Evolutionary conservation across 2,888 invertebrate species (phyloP), one percentile per base, ranked within the genome.

Genomic region (Carpatolechia fugitivella): DNA sequence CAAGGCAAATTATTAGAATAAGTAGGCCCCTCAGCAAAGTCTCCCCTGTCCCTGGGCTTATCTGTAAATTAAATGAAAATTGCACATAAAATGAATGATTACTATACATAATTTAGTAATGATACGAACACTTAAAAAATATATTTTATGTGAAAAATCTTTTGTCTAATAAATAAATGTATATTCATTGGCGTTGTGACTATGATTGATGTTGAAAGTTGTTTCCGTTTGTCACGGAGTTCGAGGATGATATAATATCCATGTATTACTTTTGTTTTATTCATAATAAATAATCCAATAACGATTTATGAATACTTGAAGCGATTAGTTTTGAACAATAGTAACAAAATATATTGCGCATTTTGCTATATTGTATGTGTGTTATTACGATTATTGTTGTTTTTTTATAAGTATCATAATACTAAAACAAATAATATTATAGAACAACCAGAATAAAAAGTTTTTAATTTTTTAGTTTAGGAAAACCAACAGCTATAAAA

Each of bases 21-120:
- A 72, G 83, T 40, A 87, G 70, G 1, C 87, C 88, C n/a, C 78
- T 65, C 2, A 82, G 54, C 69, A 88, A 68, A n/a, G 81, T 74
- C 4, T 16, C 47, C 11, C 38, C 24, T 11, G 56, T 54, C 0
- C 3, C 24, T 8, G 38, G 60, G 18, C 76, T 76, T 53, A 87
- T 69, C 87, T 88, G 78, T n/a, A n/a, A n/a, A n/a, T n/a, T n/a
- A n/a, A n/a, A n/a, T n/a, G n/a, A n/a, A n/a, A n/a, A n/a, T n/a
- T n/a, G n/a, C 2, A 7, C 6, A n/a, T 36, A 7, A 36, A 36
- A 13, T 2, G 13, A 36, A n/a, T 7, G 1, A n/a, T 36, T 36
- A 1, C 4, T n/a, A n/a, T n/a, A n/a, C n/a, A n/a, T n/a, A n/a
- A n/a, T n/a, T n/a, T n/a, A n/a, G n/a, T n/a, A n/a, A n/a, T n/a